Percentiles rank a stretch among this genome's conserved stretches.
Evolutionary conservation across 2,113 vertebrate species (phyloP).

Genomic region (Notarius quadriscutis): DNA sequence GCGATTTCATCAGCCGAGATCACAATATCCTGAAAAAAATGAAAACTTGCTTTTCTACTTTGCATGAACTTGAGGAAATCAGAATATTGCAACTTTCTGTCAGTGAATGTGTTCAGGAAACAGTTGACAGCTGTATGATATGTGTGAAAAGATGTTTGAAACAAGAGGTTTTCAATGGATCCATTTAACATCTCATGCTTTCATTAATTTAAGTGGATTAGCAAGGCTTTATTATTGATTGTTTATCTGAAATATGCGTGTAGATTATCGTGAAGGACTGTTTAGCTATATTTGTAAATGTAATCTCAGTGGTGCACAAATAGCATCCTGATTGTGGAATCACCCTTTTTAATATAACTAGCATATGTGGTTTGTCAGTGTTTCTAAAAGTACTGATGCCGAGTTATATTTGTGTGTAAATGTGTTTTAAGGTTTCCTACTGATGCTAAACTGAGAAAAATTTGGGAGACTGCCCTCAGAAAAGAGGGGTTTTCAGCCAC

Average conservation of each 20-base stretch:
- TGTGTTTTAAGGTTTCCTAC: constrained; percentile 5
- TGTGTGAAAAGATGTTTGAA: not conserved
- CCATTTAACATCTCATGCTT: not conserved
- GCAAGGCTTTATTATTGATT: not conserved
- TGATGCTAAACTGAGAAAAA: constrained; percentile 8
- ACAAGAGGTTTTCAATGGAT: not conserved
- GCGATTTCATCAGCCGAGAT: no score
- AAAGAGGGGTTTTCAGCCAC: constrained; percentile 21
- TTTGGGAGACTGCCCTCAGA: constrained; percentile 13
- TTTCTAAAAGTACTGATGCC: not conserved
- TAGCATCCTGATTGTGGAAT: not conserved
- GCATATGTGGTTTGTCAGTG: no score
- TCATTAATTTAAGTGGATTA: not conserved
- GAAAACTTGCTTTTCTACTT: not conserved
- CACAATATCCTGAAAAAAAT: not conserved
- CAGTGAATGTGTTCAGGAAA: not conserved
- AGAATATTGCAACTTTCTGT: not conserved
- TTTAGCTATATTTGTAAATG: not conserved
- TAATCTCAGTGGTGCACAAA: not conserved
- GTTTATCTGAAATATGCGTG: not conserved
- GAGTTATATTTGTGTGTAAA: not conserved
- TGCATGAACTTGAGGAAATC: not conserved
- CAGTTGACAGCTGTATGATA: not conserved
- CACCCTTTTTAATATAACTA: not conserved
- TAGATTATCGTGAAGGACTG: not conserved